Base-by-base conservation (phyloP, 2,113 vertebrate species). In the Gopherus evgoodei region DNA sequence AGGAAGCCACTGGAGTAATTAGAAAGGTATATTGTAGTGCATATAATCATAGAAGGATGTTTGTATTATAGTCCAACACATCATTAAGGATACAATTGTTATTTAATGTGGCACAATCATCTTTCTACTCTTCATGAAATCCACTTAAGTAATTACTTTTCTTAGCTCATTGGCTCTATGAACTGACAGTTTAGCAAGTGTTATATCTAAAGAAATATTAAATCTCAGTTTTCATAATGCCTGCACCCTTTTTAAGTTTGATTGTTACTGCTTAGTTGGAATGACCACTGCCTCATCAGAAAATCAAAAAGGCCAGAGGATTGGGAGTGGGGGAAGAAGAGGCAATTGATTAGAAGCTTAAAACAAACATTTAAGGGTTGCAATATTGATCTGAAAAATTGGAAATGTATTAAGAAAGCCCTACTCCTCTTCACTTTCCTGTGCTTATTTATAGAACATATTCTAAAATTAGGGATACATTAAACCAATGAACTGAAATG, bases 31-130 rank as follows among this genome's bases (percentile, higher is more conserved):
- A 95, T 96, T 96, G 91, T 97, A 93, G 96, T 88, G 85, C 94
- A 91, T 96, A 96, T 97, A 98, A 98, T 96, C 96, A 97, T 85
- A 96, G 97, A 98, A 96, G 97, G 94, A 97, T 98, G 98, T 99
- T 98, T 99, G 98, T 97, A 97, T 98, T 98, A 98, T 97, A 98
- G 97, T 96, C 98, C 97, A 98, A 98, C 98, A 98, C 98, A 98
- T 98, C 98, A 98, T 98, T 98, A 99, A 98, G 97, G 98, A 98
- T 97, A 98, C 98, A 98, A 98, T 99, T 98, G 98, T 98, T 99
- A 98, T 98, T 98, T 98, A 98, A 99, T 99, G 98, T 98, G 98
- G 98, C 97, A 98, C 98, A 98, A 98, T 98, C 98, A 98, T 98
- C 98, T 98, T 98, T 98, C 98, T 98, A 95, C 98, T 98, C 98